These are phyloP conservation scores for Brachypteracias leptosomus DNA, from an alignment of 2,113 vertebrate species.

Conservation along the genomic window DNA sequence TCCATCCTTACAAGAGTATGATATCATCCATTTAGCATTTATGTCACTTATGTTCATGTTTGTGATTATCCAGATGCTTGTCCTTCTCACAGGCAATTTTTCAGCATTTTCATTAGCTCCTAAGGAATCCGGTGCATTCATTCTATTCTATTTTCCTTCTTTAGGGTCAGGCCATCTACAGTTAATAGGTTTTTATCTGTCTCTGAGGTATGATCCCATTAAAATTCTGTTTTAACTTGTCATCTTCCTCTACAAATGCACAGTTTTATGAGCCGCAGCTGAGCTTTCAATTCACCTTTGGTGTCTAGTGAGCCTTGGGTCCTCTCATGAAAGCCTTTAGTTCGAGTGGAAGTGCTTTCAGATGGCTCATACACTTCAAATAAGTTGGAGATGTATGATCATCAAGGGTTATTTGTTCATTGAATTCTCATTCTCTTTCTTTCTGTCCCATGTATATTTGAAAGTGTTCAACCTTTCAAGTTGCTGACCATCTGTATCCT, in stretches of 20 bases:
- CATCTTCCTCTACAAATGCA: background rate
- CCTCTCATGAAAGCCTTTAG: background rate
- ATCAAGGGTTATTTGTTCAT: background rate
- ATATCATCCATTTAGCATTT: background rate
- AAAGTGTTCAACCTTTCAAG: background rate
- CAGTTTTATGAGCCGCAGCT: background rate
- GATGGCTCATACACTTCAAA: background rate
- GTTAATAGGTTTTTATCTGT: background rate
- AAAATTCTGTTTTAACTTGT: conserved; percentile 22
- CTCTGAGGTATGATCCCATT: background rate
- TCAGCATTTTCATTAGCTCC: background rate
- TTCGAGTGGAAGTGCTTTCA: conserved; percentile 5
- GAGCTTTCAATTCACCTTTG: background rate
- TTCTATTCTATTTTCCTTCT: background rate
- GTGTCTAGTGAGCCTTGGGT: background rate
- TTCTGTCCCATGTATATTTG: background rate
- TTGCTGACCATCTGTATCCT: conserved; percentile 11
- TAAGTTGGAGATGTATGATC: background rate
- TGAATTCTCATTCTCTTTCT: background rate
- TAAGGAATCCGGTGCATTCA: background rate
- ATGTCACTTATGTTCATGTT: background rate
- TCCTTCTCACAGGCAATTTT: background rate
- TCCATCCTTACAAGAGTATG: background rate
- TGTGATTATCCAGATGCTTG: background rate
- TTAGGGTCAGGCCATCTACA: background rate